Evolutionary conservation across 2,888 invertebrate genomes (phyloP).

Genomic region (Leucophora obtusa): DNA sequence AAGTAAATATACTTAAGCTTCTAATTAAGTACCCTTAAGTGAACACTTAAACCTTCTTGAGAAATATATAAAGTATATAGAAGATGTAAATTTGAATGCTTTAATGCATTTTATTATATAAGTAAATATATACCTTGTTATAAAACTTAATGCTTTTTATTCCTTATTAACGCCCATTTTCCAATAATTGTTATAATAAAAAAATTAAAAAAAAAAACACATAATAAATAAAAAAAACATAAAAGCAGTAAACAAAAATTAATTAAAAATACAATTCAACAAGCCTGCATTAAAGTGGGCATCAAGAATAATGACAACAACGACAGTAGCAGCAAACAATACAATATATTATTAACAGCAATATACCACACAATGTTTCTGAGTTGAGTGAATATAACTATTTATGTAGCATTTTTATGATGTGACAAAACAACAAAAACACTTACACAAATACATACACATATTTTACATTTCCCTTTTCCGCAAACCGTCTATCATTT

Average conservation of each 20-base stretch:
- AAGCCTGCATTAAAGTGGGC: slow-evolving; percentile 24
- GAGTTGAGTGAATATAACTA: slow-evolving; percentile 2
- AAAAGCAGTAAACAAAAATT: slow-evolving; percentile 65
- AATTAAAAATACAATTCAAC: slow-evolving; percentile 58
- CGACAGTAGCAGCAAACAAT: slow-evolving; percentile 29
- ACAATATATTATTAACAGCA: slow-evolving; percentile 6
- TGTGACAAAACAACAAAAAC: slow-evolving; percentile 28
- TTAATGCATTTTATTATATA: too few relatives aligned
- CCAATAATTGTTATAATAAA: neutral
- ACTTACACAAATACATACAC: neutral
- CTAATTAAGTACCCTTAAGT: too few relatives aligned
- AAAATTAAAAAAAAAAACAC: too few relatives aligned
- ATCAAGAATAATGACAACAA: slow-evolving; percentile 14
- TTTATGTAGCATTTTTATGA: slow-evolving; percentile 10
- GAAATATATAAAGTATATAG: too few relatives aligned
- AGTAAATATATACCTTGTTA: neutral
- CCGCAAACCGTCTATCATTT: slow-evolving; percentile 27
- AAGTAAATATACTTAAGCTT: too few relatives aligned
- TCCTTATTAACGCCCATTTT: slow-evolving; percentile 17
- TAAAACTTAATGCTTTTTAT: neutral
- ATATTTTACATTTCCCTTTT: slow-evolving; percentile 25
- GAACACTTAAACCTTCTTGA: too few relatives aligned
- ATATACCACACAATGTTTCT: neutral
- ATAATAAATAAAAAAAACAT: slow-evolving; percentile 38
- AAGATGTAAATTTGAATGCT: too few relatives aligned